phyloP scores from a whole-genome alignment of 2,888 invertebrate genomes.

The Pycnomerus fuliginosus region DNA sequence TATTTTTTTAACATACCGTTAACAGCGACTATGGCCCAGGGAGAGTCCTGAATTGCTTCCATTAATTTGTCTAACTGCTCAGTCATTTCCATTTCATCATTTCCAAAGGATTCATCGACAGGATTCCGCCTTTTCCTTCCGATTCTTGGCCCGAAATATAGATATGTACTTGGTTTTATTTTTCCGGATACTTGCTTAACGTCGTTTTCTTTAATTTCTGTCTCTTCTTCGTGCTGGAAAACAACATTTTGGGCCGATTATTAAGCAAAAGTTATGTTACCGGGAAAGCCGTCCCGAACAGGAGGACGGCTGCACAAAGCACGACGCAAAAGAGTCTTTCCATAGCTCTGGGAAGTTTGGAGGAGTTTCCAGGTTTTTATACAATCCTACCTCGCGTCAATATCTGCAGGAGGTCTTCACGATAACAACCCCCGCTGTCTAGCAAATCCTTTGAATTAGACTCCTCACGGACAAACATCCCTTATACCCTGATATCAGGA shows the following conservation, averaged over 20 bases:
- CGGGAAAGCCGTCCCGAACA: constrained; percentile 9
- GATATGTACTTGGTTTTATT: too few species aligned
- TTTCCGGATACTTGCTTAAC: too few species aligned
- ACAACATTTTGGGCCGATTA: too few species aligned
- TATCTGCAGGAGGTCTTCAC: constrained; percentile 36
- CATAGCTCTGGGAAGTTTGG: constrained; percentile 35
- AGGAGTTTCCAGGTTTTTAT: too few species aligned
- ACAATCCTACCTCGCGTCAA: constrained; percentile 30
- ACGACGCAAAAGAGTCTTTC: constrained; percentile 32
- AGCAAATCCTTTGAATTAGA: constrained; percentile 35
- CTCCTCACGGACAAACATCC: constrained; percentile 24
- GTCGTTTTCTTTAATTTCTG: too few species aligned
- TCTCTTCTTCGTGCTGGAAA: too few species aligned
- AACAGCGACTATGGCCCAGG: constrained; percentile 50
- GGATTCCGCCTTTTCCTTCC: too few species aligned
- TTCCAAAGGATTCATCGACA: too few species aligned
- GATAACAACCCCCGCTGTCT: constrained; percentile 44
- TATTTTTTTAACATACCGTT: constrained; percentile 47
- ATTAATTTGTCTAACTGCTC: constrained; percentile 46
- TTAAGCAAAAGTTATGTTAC: too few species aligned
- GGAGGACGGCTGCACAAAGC: constrained; percentile 17
- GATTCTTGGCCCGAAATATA: too few species aligned
- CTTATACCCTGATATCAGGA: constrained; percentile 18
- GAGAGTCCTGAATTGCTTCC: constrained; percentile 49
- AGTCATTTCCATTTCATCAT: too few species aligned